These are phyloP conservation scores for Drosophila nannoptera DNA, from an alignment of 1,140 invertebrate genomes.

Conservation along the genomic window DNA sequence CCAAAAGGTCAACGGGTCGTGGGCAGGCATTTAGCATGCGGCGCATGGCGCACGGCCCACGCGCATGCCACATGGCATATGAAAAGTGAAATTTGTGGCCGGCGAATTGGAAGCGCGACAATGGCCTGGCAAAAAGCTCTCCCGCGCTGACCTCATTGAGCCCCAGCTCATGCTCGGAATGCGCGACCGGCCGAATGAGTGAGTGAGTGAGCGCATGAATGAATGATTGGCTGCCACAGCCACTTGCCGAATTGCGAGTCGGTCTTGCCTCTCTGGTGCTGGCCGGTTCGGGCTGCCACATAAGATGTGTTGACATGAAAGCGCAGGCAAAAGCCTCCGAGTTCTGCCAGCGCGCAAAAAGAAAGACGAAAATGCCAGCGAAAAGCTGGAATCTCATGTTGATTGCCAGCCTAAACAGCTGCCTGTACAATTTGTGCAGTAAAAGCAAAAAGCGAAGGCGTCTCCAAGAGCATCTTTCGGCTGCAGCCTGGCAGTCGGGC, in stretches of 20 bases:
- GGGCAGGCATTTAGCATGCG: constrained; percentile 38
- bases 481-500: too few species aligned
- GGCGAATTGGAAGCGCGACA: constrained; percentile 16
- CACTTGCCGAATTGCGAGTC: constrained; percentile 47
- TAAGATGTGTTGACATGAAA: constrained; percentile 68
- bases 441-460: constrained; percentile 63
- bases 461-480: constrained; percentile 35
- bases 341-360: constrained; percentile 10
- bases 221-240: constrained; percentile 51
- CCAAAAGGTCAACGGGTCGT: constrained; percentile 61
- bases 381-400: constrained; percentile 64
- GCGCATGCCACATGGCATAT: constrained; percentile 37
- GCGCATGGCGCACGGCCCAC: constrained; percentile 5
- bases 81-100: constrained; percentile 61
- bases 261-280: constrained; percentile 14
- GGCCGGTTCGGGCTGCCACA: constrained; percentile 42
- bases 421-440: constrained; percentile 57
- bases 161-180: constrained; percentile 43
- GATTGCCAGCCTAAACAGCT: constrained; percentile 58
- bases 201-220: constrained; percentile 27
- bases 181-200: constrained; percentile 23
- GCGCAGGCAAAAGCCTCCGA: constrained; percentile 34
- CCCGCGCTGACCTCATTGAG: constrained; percentile 47
- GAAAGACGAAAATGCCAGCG: constrained; percentile 22
- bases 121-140: constrained; percentile 14